These are phyloP conservation scores for Apis florea DNA, from an alignment of 1,140 invertebrate species.

Conservation along the genomic window DNA sequence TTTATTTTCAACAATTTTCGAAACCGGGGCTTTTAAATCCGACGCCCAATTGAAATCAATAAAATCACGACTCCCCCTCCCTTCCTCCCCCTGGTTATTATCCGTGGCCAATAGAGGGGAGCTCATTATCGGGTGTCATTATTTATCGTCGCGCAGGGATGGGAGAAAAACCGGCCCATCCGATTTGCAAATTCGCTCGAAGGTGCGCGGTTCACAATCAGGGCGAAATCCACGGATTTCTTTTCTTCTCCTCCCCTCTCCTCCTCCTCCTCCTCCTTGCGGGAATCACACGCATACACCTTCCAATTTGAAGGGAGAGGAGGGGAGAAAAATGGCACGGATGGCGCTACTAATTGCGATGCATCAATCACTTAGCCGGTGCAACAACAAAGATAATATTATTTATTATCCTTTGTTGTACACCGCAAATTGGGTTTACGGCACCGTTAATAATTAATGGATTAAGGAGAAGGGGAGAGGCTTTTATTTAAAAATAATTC, in stretches of 20 bases:
- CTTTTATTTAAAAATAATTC: no score
- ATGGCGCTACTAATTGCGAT: conserved; percentile 1
- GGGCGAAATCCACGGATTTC: conserved; percentile 32
- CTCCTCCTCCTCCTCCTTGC: no score
- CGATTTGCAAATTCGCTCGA: conserved; percentile 14
- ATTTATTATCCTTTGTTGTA: conserved; percentile 19
- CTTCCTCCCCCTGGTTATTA: background rate
- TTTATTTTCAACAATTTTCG: background rate
- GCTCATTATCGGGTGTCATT: conserved; percentile 45
- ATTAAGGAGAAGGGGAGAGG: background rate
- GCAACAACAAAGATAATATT: conserved; percentile 10
- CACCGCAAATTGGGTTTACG: no score
- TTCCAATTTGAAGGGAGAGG: background rate
- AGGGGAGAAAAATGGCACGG: background rate
- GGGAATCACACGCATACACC: no score
- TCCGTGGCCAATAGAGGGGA: background rate
- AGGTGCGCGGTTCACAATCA: conserved; percentile 38
- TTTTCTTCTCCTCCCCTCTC: background rate
- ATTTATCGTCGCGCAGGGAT: conserved; percentile 29
- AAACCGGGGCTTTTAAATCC: conserved; percentile 3
- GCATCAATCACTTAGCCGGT: conserved; percentile 13
- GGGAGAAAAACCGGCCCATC: conserved; percentile 10
- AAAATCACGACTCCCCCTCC: background rate
- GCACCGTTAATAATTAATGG: conserved; percentile 24
- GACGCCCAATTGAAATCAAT: conserved; percentile 27